A percentile compares a stretch with the other conserved stretches of the same genome.
Evolutionary conservation across 2,113 vertebrate genomes (phyloP).

Genomic region (Oplegnathus fasciatus): DNA sequence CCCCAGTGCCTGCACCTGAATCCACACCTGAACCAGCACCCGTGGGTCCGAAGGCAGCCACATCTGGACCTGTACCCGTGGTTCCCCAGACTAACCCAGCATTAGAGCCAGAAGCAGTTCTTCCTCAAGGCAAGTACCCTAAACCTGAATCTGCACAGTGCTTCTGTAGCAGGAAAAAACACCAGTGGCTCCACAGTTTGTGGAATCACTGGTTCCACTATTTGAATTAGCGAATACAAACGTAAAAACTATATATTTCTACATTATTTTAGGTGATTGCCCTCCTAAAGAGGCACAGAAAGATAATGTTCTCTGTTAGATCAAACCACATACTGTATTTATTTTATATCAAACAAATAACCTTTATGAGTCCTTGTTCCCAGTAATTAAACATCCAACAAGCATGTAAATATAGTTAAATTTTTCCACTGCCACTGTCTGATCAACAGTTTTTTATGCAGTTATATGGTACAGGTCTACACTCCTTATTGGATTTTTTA

Average conservation of each 20-base stretch:
- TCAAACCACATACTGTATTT: not conserved
- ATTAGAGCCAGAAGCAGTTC: constrained; percentile 19
- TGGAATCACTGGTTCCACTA: not conserved
- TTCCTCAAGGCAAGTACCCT: constrained; percentile 69
- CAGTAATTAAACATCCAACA: not conserved
- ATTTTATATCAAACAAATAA: not conserved
- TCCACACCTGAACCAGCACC: constrained; percentile 33
- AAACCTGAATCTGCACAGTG: not conserved
- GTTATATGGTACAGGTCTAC: too few species aligned
- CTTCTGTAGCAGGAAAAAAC: not conserved
- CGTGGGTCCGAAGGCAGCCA: constrained; percentile 13
- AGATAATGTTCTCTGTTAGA: not conserved
- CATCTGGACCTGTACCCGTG: constrained; percentile 43
- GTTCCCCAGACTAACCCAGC: constrained; percentile 32
- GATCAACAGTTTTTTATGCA: too few species aligned
- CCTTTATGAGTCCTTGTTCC: not conserved
- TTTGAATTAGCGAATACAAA: not conserved
- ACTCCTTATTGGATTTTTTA: too few species aligned
- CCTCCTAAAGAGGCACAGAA: not conserved
- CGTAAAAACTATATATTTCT: too few species aligned
- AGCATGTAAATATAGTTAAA: not conserved
- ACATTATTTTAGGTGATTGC: not conserved
- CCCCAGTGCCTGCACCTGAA: constrained; percentile 6
- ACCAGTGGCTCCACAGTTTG: not conserved
- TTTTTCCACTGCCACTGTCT: not conserved